These are phyloP conservation scores for Ursus arctos DNA, from an alignment of 2,113 vertebrate genomes.

Conservation along the genomic window DNA sequence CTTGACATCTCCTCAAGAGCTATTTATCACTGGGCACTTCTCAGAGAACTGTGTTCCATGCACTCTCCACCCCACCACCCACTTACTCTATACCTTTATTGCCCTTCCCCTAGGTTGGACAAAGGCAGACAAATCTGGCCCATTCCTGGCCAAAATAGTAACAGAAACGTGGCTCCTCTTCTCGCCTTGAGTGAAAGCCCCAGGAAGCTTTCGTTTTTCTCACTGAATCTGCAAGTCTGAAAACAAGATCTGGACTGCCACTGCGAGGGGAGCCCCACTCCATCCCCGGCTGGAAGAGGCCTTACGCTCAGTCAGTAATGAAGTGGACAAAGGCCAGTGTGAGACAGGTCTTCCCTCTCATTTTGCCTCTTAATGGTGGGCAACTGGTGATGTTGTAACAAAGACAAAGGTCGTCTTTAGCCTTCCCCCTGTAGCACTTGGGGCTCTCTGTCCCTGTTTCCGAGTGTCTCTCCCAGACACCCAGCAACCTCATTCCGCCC, in stretches of 20 bases:
- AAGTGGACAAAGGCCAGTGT: background rate
- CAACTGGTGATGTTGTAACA: background rate
- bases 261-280: background rate
- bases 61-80: background rate
- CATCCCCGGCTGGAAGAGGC: slow-evolving; percentile 3
- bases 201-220: slow-evolving; percentile 43
- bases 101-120: slow-evolving; percentile 24
- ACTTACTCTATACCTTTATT: slow-evolving; percentile 23
- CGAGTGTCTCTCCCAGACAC: background rate
- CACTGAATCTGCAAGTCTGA: slow-evolving; percentile 23
- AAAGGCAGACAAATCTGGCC: slow-evolving; percentile 41
- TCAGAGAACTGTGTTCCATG: background rate
- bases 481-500: slow-evolving; percentile 28
- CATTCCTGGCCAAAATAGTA: slow-evolving; percentile 34
- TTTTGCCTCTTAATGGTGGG: background rate
- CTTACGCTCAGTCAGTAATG: background rate
- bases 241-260: background rate
- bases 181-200: slow-evolving; percentile 19
- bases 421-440: background rate
- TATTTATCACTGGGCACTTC: slow-evolving; percentile 20
- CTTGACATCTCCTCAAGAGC: slow-evolving; percentile 2
- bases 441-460: background rate
- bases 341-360: background rate
- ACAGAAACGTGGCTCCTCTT: slow-evolving; percentile 16
- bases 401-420: slow-evolving; percentile 37